phyloP scores from a whole-genome alignment of 2,797 vertebrate genomes.

The Centropyge bicolor region DNA sequence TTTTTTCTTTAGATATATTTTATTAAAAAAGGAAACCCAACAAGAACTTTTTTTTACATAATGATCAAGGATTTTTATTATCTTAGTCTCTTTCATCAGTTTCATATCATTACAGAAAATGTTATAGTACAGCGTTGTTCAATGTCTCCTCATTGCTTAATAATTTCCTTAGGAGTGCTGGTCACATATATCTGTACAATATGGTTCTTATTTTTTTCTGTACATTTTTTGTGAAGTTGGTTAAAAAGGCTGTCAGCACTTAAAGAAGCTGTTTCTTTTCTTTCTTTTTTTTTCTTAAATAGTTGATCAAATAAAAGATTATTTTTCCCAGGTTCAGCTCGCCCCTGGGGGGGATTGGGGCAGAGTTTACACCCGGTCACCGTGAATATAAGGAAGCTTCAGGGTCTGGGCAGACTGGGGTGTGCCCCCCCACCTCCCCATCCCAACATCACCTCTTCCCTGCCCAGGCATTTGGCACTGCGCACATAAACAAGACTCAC shows the following conservation, averaged over 20 bases:
- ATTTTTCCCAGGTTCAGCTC: constrained; percentile 88
- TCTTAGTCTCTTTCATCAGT: constrained; percentile 97
- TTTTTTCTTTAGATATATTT: constrained; percentile 79
- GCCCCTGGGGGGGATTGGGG: constrained; percentile 79
- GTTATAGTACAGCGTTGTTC: constrained; percentile 99
- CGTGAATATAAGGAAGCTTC: constrained; percentile 89
- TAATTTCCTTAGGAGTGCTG: constrained; percentile 99
- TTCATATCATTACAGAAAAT: constrained; percentile 99
- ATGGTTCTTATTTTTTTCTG: constrained; percentile 93
- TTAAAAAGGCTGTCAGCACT: constrained; percentile 99
- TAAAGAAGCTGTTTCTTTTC: constrained; percentile 96
- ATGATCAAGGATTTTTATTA: constrained; percentile 98
- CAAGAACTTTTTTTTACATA: constrained; percentile 93
- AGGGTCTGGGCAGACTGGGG: constrained; percentile 86
- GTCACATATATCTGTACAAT: constrained; percentile 99
- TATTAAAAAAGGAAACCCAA: constrained; percentile 86
- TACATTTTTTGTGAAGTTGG: constrained; percentile 98
- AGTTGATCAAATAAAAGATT: constrained; percentile 93
- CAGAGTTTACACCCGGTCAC: constrained; percentile 81
- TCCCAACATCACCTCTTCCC: constrained; percentile 70
- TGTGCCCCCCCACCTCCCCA: constrained; percentile 69
- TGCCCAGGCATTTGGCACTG: constrained; percentile 95
- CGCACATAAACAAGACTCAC: constrained; percentile 99
- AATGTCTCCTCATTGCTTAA: constrained; percentile 98
- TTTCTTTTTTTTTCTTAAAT: constrained; percentile 78